Base-by-base conservation (phyloP, 2,888 invertebrate species). In the Euplagia quadripunctaria region DNA sequence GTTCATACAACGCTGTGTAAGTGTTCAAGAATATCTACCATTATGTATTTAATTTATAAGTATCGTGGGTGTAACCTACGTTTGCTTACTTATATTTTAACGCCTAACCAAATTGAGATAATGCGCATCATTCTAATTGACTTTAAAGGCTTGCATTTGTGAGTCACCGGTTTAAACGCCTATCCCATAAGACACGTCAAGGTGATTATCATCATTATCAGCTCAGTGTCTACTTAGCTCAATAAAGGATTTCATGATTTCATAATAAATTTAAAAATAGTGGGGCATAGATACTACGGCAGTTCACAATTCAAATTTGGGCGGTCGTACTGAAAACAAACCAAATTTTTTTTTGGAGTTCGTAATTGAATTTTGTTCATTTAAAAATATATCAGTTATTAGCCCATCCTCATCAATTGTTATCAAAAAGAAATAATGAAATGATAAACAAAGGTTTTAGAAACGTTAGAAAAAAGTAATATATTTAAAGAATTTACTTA, bases 121-220 rank as follows among this genome's bases (percentile, higher is more conserved):
- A 73, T 72, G 81, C 68, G 55, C 83, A 83, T 82, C 79, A 76
- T 73, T 72, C 76, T 82, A 83, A 83, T 83, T 82, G 76, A 70
- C 75, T 78, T 70, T 72, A 75, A 72, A 80, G 76, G 80, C 66
- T 74, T 76, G 43, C 41, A 70, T 66, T 55, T 20, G 51, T 78
- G 80, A 83, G 69, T 80, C 82, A 83, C 68, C 41, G 20, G 11
- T 46, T 58, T 55, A n/a, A 12, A 64, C 51, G 51, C 17, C 11
- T 55, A 55, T 64, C 55, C 64, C 43, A 64, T 64, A 64, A 42
- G 52, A 71, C n/a, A 46, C 43, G 17, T n/a, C 66, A 65, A 71
- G 64, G 70, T 70, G n/a, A 70, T 20, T 31, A 42, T 17, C 64
- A 42, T 17, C 2, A 64, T 64, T 42, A 64, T 61, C 12, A 61